Evolutionary conservation across 1,140 invertebrate genomes (phyloP), one percentile per base, ranked within the genome.

Genomic region (Ctenoplectra terminalis): DNA sequence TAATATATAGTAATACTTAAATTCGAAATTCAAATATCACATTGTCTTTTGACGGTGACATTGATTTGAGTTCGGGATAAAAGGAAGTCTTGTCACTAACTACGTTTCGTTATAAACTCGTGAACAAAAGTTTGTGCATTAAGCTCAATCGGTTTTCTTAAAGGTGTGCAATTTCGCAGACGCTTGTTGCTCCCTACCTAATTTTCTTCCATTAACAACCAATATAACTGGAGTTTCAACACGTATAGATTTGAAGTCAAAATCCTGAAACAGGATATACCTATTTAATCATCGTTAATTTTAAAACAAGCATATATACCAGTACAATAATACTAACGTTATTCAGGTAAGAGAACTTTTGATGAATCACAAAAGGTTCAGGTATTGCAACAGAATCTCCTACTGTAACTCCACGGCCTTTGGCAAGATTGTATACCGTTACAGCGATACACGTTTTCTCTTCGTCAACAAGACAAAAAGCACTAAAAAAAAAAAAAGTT

Each of bases 331-430:
- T 69, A 92, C 91, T 94, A 93, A 96, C 96, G 91, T 95, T 94
- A 69, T 94, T 93, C 82, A 94, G 93, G 88, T 95, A 95, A 29
- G 91, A 93, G 89, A 97, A 95, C 83, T 95, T 92, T 50, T 97
- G 95, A 79, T 94, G 88, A 31, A 94, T 95, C n/a, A 97, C 87
- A 87, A 92, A 95, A 0, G 98, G 98, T 90, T 97, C 96, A 1
- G 97, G 96, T 83, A 98, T 96, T 3, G 96, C 96, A 17, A 98
- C 96, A 48, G 96, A 95, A 94, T 98, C 97, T 2, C 97, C 97
- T 72, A 98, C 97, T 75, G 97, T 97, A 61, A 97, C 96, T 54
- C 97, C 97, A 91, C 95, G 95, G 6, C 96, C 97, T 90, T 96
- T 95, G 34, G 96, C 96, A 90, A 98, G 95, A 94, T 98, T 98